Conservation (phyloP, 2,113 vertebrate species). For the Dicrurus megarhynchus region DNA sequence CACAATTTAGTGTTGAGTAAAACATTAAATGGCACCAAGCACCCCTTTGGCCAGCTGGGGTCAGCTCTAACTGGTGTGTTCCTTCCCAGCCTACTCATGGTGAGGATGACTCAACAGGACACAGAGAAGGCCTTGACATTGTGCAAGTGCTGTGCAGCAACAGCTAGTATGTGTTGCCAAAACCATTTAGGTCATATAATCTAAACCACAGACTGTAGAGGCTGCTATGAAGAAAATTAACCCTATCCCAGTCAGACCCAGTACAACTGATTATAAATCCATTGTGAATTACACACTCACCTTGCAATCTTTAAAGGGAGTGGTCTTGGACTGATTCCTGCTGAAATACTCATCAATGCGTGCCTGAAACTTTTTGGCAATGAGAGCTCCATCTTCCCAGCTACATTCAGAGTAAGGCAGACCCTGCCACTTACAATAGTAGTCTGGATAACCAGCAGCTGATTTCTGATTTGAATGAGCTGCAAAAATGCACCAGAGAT, state of each 20-base stretch:
- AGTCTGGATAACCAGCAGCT: conserved; percentile 94
- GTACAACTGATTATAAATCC: neutral
- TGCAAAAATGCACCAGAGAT: conserved; percentile 54
- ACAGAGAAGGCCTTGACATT: neutral
- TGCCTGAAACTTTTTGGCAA: conserved; percentile 91
- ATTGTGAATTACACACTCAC: conserved; percentile 62
- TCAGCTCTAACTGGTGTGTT: neutral
- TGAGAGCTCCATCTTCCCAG: conserved; percentile 97
- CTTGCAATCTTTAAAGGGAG: conserved; percentile 95
- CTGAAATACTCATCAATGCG: conserved; percentile 93
- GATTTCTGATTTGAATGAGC: conserved; percentile 99
- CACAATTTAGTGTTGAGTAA: neutral
- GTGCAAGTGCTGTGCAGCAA: neutral
- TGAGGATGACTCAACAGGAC: neutral
- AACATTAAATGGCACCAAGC: neutral
- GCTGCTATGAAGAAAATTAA: neutral
- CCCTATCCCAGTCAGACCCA: neutral
- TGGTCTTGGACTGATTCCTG: conserved; percentile 94
- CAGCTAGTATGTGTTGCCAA: neutral
- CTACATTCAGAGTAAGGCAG: conserved; percentile 96
- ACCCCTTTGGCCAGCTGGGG: neutral
- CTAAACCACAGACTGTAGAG: neutral
- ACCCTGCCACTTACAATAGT: conserved; percentile 99
- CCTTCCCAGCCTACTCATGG: neutral
- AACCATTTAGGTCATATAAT: neutral